Base-by-base conservation (phyloP, 2,113 vertebrate genomes). In the Scytalopus superciliaris region DNA sequence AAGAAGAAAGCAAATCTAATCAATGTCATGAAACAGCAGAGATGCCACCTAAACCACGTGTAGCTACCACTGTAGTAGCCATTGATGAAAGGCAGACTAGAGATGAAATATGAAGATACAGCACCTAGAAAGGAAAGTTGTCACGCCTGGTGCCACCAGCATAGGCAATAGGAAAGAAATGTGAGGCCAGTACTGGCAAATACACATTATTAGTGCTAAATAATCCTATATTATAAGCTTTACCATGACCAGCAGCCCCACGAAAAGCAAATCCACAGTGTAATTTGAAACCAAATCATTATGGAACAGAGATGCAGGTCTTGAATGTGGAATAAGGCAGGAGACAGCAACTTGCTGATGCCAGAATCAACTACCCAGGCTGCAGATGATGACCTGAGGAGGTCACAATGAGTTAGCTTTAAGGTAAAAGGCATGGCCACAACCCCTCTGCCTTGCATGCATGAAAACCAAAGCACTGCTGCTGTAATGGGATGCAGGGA, bases 21-120 rank as follows among this genome's bases (percentile, higher is more conserved):
- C 52, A 55, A 7, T 2, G 9, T 10, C 14, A 64, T 0, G 0
- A n/a, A 83, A 62, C 8, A 77, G 59, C 19, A 37, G 45, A 50
- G 23, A 50, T 35, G 15, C 27, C 27, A 60, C 39, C 35, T 27
- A 56, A 21, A 35, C 12, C 11, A 35, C 1, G 2, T 3, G 2
- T 42, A 52, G 33, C 21, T 50, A 24, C 35, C 24, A 16, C 1
- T 11, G 30, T 1, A 59, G 27, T 9, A 66, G 14, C 16, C 33
- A 47, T 10, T 50, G n/a, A 60, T 49, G 40, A 21, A 45, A 64
- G 19, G 14, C 25, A 80, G 44, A 28, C 9, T n/a, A 25, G 12
- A 12, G 9, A 74, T 1, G 3, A 66, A 91, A 84, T 14, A 45
- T 0, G 3, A 77, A 78, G n/a, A 53, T 19, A 56, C 4, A 66